Evolutionary conservation across 2,888 invertebrate genomes (phyloP), one percentile per base, ranked within the genome.

Genomic region (Melinaea menophilus): DNA sequence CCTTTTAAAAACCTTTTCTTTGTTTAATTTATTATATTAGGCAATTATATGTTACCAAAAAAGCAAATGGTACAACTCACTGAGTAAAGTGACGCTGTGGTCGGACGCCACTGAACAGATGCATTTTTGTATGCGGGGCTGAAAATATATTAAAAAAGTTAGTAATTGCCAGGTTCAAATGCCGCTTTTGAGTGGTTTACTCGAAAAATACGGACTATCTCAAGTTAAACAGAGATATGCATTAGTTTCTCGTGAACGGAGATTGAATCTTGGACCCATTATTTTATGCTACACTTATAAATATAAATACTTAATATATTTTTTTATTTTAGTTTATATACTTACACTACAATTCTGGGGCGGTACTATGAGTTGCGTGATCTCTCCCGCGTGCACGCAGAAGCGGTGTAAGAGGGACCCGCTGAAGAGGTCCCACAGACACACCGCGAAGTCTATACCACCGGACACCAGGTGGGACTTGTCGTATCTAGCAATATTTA

Each of bases 321-420:
- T 22, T 22, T 22, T 22, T 22, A 22, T 22, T 22, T 22, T 22
- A 22, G 0, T 22, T 22, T 2, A 37, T 7, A 35, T 62, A 92
- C 94, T 92, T 83, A 95, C 95, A 81, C 95, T 96, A 77, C 96
- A 96, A 70, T 95, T 96, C 69, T 96, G 95, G 0, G 99, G 99
- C 13, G 99, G 99, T 4, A 99, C 97, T 60, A 98, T 91, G 2
- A 99, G 92, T 82, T 98, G 98, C 0, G 97, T 95, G 12, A 99
- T 97, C 89, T 99, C 98, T 0, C 99, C 99, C 0, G 99, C 99
- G 83, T 99, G 99, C 0, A 99, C 98, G 77, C 98, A 98, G 91
- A 99, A 99, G 4, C 98, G 93, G 81, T 99, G 98, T 61, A 99
- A 88, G 48, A 98, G 86, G 2, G 94, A 94, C 2, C 98, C 98